Percentiles rank a stretch among this genome's conserved stretches.
phyloP scores from a whole-genome alignment of 1,140 invertebrate species.

The Heliothis virescens region DNA sequence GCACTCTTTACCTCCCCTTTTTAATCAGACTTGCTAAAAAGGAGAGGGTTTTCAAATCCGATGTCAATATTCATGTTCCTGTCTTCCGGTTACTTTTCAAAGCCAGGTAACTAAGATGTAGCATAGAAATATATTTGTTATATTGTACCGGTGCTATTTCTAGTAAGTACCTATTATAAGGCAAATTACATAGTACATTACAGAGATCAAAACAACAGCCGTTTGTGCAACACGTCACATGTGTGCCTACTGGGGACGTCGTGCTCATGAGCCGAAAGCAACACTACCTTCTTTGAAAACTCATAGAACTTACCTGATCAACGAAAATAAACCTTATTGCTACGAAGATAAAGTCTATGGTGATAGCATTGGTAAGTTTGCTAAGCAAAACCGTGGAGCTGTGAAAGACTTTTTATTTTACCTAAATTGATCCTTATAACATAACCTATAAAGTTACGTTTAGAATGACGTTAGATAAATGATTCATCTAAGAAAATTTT shows the following conservation, averaged over 20 bases:
- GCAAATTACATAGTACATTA: slow-evolving; percentile 46
- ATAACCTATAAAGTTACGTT: background rate
- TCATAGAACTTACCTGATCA: background rate
- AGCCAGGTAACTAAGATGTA: background rate
- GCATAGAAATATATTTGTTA: slow-evolving; percentile 3
- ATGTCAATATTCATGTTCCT: background rate
- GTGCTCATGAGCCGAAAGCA: slow-evolving; percentile 31
- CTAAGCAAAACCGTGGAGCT: background rate
- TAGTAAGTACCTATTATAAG: slow-evolving; percentile 19
- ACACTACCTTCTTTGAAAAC: slow-evolving; percentile 42
- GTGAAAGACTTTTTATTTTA: background rate
- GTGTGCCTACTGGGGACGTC: slow-evolving; percentile 47
- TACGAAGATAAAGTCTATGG: background rate
- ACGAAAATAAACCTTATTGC: background rate
- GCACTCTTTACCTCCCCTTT: no score
- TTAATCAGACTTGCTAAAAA: no score
- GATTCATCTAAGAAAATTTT: slow-evolving; percentile 34
- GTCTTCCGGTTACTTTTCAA: background rate
- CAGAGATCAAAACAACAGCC: slow-evolving; percentile 40
- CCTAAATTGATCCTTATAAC: background rate
- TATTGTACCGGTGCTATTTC: background rate
- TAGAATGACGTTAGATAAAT: background rate
- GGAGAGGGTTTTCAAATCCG: no score
- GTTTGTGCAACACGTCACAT: slow-evolving; percentile 47
- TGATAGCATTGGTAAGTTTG: background rate